Conservation (phyloP, 2,888 invertebrate genomes). For the Acutogordius australiensis region DNA sequence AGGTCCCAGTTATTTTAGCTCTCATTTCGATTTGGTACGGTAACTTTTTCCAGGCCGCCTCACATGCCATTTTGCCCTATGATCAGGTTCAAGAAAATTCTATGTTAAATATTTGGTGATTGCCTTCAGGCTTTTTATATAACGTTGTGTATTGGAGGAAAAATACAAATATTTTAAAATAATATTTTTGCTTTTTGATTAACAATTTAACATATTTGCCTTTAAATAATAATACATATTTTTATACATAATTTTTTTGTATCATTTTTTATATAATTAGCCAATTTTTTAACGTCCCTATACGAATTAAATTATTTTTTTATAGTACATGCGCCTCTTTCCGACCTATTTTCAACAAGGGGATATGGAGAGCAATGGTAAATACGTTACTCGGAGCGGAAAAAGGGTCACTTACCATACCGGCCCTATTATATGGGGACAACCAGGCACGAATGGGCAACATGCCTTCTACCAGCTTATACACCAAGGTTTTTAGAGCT, state of each 20-base stretch:
- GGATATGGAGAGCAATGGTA: slow-evolving; percentile 98
- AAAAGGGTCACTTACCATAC: slow-evolving; percentile 28
- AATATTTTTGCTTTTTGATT: too few species aligned
- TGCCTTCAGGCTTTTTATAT: too few species aligned
- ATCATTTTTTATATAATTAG: too few species aligned
- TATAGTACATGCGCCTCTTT: slow-evolving; percentile 63
- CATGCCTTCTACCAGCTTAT: slow-evolving; percentile 98
- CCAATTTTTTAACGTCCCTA: too few species aligned
- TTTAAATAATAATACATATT: too few species aligned
- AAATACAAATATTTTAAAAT: too few species aligned
- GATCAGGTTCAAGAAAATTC: slow-evolving; percentile 64
- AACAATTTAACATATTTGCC: too few species aligned
- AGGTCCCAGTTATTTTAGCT: slow-evolving; percentile 74
- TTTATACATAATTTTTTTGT: too few species aligned
- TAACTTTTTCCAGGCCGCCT: slow-evolving; percentile 77
- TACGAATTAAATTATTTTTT: slow-evolving; percentile 6
- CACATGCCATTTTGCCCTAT: slow-evolving; percentile 77
- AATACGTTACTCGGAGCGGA: slow-evolving; percentile 32
- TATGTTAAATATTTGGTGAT: too few species aligned
- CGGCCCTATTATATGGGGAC: slow-evolving; percentile 72
- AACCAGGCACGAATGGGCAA: slow-evolving; percentile 95
- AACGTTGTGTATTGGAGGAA: too few species aligned
- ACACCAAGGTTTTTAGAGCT: slow-evolving; percentile 79
- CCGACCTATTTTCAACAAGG: slow-evolving; percentile 99
- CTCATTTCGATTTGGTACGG: slow-evolving; percentile 58